Evolutionary conservation across 1,140 invertebrate genomes (phyloP), one percentile per base, ranked within the genome.

Genomic region (Papilio aristodemus): DNA sequence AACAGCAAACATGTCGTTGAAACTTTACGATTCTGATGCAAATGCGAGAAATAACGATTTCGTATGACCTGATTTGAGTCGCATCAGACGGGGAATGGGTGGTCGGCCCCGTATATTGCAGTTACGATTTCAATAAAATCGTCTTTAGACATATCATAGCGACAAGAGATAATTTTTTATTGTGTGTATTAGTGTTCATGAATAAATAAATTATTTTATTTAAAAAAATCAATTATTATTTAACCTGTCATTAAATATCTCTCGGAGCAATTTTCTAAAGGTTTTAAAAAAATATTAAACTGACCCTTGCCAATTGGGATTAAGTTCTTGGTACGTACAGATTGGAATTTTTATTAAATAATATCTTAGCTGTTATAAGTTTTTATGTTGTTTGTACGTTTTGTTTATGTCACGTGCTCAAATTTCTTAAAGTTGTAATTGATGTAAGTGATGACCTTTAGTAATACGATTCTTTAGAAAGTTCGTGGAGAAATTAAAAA

Each of bases 341-440:
- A 32, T 32, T 32, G 27, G 27, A 32, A 32, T 32, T 32, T 32
- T 6, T 32, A 32, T 6, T 2, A 32, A 32, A 32, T 32, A 3
- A 32, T 32, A 32, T 32, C 27, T 32, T 6, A 32, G 6, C 27
- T 3, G 27, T 32, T 32, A 32, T 32, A 32, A 32, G 2, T 32
- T 32, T 32, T 32, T 32, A 32, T 32, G 27, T 32, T 1, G n/a
- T 43, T 5, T 43, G 4, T 39, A 14, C 14, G 5, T 43, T 17
- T n/a, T 43, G 11, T 43, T 43, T 13, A 17, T 43, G n/a, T 41
- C 13, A 41, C 13, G 14, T 17, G 41, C 1, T 43, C 41, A 43
- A 43, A 43, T 39, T 39, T 39, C 14, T 7, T 43, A 43, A 43
- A 43, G 41, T 43, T n/a, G n/a, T n/a, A n/a, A n/a, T n/a, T 43